Evolutionary conservation across 1,140 invertebrate species (phyloP), one percentile per base, ranked within the genome.

Genomic region (Elymnias hypermnestra): DNA sequence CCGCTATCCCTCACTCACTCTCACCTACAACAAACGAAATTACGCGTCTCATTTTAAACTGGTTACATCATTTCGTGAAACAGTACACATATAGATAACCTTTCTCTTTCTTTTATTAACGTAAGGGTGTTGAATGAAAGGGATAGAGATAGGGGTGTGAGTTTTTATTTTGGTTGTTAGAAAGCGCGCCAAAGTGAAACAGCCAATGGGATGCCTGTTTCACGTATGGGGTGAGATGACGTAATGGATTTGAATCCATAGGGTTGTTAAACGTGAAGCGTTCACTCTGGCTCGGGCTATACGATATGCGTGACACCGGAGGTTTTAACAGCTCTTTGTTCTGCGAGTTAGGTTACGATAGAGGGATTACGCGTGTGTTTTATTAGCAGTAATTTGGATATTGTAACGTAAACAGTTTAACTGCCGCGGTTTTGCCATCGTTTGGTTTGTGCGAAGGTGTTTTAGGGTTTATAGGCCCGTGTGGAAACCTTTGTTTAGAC

Each of bases 141-240:
- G 49, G 72, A 75, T 56, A 53, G 62, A 53, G 41, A 51, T 35
- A 53, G 14, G 57, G 45, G 47, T 51, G 53, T 49, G 31, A 29
- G 55, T 65, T 73, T 72, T 68, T 50, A 42, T 51, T 73, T 73
- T 53, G 48, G 53, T 39, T 36, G 21, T 35, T 37, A 70, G 63
- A 85, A 85, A 85, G 76, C 78, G 78, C 81, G 81, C 64, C 74
- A 85, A 85, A 83, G 47, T 48, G 72, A 73, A 79, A 62, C 33
- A 22, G 50, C 74, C 76, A 77, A 77, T 81, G 26, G 48, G 55
- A 39, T 52, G 31, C 48, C 53, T 37, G 26, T 13, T 56, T 68
- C 59, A n/a, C 0, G 56, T 72, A 75, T 84, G 78, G 81, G 81
- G 81, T 84, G 81, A 84, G 76, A 71, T 84, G 81, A 83, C 78